Evolutionary conservation across 2,888 invertebrate genomes (phyloP).

Genomic region (Nasonovia ribisnigri): DNA sequence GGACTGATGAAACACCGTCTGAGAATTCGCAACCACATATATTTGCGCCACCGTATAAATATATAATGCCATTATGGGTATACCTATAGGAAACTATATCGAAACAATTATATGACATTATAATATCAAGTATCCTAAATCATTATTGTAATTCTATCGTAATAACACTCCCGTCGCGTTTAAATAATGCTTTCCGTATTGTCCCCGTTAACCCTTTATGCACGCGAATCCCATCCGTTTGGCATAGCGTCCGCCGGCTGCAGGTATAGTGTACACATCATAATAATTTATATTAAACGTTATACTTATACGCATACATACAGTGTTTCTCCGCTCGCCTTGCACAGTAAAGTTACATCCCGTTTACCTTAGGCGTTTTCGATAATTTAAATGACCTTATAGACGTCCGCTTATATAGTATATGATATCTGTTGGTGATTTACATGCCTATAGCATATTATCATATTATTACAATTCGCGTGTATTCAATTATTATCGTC

Average conservation of each 20-base stretch:
- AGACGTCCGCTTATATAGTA: not conserved
- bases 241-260: not conserved
- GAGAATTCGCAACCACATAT: not conserved
- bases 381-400: not conserved
- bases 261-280: not conserved
- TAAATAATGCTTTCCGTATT: not conserved
- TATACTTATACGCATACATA: not conserved
- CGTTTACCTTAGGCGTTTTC: not conserved
- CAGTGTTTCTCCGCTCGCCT: not conserved
- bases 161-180: not conserved
- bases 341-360: not conserved
- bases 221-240: not conserved
- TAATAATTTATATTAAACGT: not conserved
- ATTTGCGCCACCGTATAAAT: not conserved
- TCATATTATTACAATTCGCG: not conserved
- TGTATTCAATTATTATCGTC: not conserved
- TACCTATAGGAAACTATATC: not conserved
- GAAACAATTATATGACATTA: not conserved
- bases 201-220: not conserved
- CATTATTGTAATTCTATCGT: not conserved
- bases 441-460: not conserved
- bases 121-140: not conserved
- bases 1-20: not conserved
- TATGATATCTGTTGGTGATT: not conserved
- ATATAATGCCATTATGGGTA: too few species aligned